A percentile compares a stretch with the other conserved stretches of the same genome.
phyloP scores from a whole-genome alignment of 2,888 invertebrate species.

The Lasioglossum zephyrum region DNA sequence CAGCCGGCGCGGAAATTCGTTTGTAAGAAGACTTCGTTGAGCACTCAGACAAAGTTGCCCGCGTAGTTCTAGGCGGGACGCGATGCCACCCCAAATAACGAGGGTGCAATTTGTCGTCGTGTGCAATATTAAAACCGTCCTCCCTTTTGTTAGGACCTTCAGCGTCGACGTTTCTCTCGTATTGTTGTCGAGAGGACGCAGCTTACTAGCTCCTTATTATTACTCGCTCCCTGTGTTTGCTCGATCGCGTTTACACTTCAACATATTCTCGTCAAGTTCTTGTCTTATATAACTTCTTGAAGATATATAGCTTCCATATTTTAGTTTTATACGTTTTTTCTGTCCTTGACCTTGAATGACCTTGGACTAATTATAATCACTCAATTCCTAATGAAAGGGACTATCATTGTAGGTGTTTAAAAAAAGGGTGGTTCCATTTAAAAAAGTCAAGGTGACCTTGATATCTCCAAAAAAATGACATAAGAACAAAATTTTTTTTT shows the following conservation, averaged over 20 bases:
- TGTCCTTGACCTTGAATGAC: too few species aligned
- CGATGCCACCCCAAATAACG: conserved; percentile 69
- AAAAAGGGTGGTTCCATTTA: too few species aligned
- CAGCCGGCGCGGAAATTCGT: conserved; percentile 16
- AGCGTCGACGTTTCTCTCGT: conserved; percentile 30
- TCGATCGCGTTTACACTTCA: neutral
- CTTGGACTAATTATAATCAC: too few species aligned
- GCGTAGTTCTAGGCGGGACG: conserved; percentile 57
- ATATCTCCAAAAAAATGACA: too few species aligned
- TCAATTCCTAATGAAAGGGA: too few species aligned
- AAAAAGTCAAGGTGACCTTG: too few species aligned
- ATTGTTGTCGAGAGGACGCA: conserved; percentile 33
- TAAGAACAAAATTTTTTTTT: too few species aligned
- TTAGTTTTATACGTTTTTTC: too few species aligned
- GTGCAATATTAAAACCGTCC: conserved; percentile 71
- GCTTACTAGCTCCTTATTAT: conserved; percentile 41
- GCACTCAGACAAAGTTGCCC: conserved; percentile 39
- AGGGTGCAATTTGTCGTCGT: conserved; percentile 71
- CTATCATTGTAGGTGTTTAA: too few species aligned
- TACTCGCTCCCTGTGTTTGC: conserved; percentile 1
- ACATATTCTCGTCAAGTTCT: neutral
- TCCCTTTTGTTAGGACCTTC: conserved; percentile 44
- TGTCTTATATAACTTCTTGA: neutral
- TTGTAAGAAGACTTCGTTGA: conserved; percentile 40
- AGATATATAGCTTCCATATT: too few species aligned